These are phyloP conservation scores for Xerus rutilus DNA, from an alignment of 2,797 vertebrate genomes.

Conservation along the genomic window DNA sequence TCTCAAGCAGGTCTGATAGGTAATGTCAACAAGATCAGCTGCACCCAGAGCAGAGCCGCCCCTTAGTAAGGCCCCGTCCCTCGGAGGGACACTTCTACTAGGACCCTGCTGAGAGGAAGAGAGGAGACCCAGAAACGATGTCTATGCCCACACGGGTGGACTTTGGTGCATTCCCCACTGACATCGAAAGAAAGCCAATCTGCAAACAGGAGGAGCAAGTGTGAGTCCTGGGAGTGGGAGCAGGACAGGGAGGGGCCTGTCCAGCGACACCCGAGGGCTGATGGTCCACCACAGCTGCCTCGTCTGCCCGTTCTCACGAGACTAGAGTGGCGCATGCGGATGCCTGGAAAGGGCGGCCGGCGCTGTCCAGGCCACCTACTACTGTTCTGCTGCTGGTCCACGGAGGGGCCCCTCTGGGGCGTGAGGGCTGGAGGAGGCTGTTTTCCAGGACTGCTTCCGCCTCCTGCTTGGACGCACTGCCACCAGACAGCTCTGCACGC, in stretches of 20 bases:
- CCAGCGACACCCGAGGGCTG: slow-evolving; percentile 82
- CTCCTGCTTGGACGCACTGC: accelerated
- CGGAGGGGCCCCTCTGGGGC: too few relatives aligned
- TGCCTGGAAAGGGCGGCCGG: too few relatives aligned
- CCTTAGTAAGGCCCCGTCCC: background rate
- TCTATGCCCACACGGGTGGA: too few relatives aligned
- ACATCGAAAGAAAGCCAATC: background rate
- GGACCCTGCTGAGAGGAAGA: too few relatives aligned
- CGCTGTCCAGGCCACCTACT: too few relatives aligned
- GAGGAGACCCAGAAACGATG: too few relatives aligned
- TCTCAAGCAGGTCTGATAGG: accelerated
- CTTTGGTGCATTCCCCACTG: too few relatives aligned
- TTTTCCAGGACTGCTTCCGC: background rate
- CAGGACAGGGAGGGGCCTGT: slow-evolving; percentile 59
- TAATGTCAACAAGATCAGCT: background rate
- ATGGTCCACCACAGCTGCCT: too few relatives aligned
- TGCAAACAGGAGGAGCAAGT: background rate
- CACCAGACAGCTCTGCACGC: too few relatives aligned
- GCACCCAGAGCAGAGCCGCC: background rate
- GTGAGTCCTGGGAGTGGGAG: background rate
- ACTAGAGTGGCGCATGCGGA: too few relatives aligned
- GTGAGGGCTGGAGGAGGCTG: too few relatives aligned
- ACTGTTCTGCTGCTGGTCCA: too few relatives aligned
- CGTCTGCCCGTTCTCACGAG: accelerated
- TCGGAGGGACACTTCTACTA: background rate